Base-by-base conservation (phyloP, 2,888 invertebrate species). In the Athripsodes cinereus region DNA sequence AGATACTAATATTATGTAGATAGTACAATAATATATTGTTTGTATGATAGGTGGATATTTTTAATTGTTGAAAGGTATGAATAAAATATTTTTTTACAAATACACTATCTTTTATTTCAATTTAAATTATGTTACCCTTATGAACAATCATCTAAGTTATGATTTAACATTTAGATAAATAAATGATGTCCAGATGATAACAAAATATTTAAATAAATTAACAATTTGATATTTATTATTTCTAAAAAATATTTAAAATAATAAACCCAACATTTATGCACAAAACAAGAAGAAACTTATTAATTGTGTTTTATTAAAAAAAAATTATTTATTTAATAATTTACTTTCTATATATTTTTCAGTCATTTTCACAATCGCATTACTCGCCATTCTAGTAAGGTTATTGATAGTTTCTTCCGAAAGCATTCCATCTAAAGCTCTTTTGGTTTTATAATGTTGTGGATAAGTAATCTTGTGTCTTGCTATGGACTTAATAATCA, bases 401-500 rank as follows among this genome's bases (percentile, higher is more conserved):
- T 79, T 75, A 58, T 80, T 76, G 34, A 78, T 69, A 59, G 77
- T 75, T 58, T 79, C 78, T 58, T 75, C 72, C 21, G 78, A 74
- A 57, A 78, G 71, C 69, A 79, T 72, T 65, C 74, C 79, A 22
- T 31, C 60, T 3, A 54, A 21, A 6, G 57, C 58, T 51, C 62
- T 55, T 34, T 56, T 59, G 5, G 59, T 60, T 22, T 63, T 71
- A 70, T 71, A 79, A 65, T 83, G 79, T 65, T 83, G 81, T 19
- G 81, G 81, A 66, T 83, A 81, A 16, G 79, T 78, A 55, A 88
- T 85, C 71, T 88, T 88, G 69, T 88, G 88, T 60, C 87, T 80
- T 34, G 86, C 78, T 34, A 88, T 81, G 2, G 87, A 86, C 69
- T 88, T 88, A 22, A 88, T 75, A 59, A 88, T 84, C 22, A 88